phyloP scores from a whole-genome alignment of 2,113 vertebrate genomes.

The Thamnophis sirtalis region DNA sequence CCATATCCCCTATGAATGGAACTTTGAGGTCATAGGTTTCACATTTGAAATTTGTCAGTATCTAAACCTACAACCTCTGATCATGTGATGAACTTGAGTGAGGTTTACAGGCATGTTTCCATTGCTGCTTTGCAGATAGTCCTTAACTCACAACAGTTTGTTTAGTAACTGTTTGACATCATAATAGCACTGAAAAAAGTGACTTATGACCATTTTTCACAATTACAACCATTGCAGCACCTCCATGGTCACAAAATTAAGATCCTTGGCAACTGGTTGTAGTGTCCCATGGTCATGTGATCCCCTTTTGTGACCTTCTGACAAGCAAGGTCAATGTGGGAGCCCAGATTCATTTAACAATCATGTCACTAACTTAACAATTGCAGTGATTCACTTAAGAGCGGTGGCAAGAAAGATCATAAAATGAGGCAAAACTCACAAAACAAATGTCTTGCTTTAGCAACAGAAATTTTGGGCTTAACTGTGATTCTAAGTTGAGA shows the following conservation, averaged over 20 bases:
- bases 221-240: neutral
- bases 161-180: neutral
- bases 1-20: neutral
- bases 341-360: neutral
- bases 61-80: neutral
- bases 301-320: neutral
- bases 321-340: neutral
- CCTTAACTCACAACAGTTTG: neutral
- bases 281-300: neutral
- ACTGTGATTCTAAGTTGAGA: neutral
- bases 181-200: neutral
- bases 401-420: neutral
- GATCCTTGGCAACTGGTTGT: neutral
- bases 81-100: neutral
- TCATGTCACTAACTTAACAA: neutral
- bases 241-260: neutral
- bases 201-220: neutral
- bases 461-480: neutral
- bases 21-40: neutral
- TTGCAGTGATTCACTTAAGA: neutral
- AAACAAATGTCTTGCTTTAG: neutral
- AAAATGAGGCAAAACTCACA: neutral
- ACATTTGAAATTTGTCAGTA: neutral
- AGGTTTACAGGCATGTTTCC: no score
- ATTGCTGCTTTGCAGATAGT: neutral